Conservation (phyloP, 2,888 invertebrate species). For the Anorthoa munda region DNA sequence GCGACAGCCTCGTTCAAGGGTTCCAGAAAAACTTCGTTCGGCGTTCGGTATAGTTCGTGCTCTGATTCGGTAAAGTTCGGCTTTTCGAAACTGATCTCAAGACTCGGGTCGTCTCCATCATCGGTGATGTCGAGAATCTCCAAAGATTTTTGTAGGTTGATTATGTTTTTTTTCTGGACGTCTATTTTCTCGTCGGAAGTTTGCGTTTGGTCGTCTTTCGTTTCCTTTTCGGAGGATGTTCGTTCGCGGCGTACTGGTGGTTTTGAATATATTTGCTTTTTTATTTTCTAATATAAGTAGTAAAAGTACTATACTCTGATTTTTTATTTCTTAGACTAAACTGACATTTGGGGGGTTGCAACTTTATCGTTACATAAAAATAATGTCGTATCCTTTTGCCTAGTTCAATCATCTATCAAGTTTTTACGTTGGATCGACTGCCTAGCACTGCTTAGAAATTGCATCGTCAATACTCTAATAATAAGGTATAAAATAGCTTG, state of each 20-base stretch:
- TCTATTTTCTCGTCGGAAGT: slow-evolving; percentile 59
- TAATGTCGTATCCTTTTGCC: no score
- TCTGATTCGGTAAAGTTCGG: slow-evolving; percentile 80
- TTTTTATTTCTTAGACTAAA: no score
- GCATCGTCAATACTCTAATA: no score
- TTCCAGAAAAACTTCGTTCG: slow-evolving; percentile 82
- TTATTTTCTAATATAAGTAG: no score
- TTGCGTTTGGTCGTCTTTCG: slow-evolving; percentile 62
- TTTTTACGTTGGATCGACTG: no score
- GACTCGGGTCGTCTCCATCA: slow-evolving; percentile 67
- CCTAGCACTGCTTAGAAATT: neutral
- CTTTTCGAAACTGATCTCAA: slow-evolving; percentile 84
- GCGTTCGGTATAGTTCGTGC: slow-evolving; percentile 82
- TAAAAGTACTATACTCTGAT: no score
- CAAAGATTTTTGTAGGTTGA: slow-evolving; percentile 79
- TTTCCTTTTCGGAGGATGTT: slow-evolving; percentile 67
- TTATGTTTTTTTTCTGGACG: slow-evolving; percentile 69
- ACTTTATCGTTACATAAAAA: no score
- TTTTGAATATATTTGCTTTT: slow-evolving; percentile 9
- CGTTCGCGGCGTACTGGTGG: slow-evolving; percentile 44
- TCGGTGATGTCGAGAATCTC: slow-evolving; percentile 82
- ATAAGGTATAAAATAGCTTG: neutral
- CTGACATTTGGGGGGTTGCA: no score
- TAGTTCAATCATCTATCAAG: no score
- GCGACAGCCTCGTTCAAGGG: slow-evolving; percentile 82